Percentiles rank a stretch among this genome's conserved stretches.
Conservation (phyloP, 2,888 invertebrate species). For the Agriopis marginaria region DNA sequence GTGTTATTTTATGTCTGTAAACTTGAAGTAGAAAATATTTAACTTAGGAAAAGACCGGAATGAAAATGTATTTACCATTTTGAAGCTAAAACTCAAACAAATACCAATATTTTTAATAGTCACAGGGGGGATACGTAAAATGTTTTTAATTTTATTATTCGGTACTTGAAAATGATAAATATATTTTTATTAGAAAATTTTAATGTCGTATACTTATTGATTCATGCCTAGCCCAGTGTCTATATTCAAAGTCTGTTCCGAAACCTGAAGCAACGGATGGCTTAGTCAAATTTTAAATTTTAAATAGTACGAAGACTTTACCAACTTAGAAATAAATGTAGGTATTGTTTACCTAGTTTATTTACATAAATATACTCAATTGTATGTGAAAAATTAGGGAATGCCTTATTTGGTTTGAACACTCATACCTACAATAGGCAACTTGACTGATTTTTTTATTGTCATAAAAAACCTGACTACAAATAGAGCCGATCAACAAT, state of each 20-base stretch:
- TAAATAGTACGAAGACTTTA: constrained; percentile 38
- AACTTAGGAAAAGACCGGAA: constrained; percentile 53
- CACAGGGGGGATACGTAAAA: constrained; percentile 15
- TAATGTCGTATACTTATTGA: constrained; percentile 15
- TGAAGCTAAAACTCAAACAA: constrained; percentile 28
- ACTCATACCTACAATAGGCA: too few relatives aligned
- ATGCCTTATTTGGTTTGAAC: too few relatives aligned
- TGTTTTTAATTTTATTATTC: constrained; percentile 15
- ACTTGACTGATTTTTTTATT: too few relatives aligned
- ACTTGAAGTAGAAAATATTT: constrained; percentile 73
- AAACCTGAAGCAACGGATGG: constrained; percentile 36
- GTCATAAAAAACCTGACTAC: too few relatives aligned
- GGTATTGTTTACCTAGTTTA: background rate
- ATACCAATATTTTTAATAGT: constrained; percentile 10
- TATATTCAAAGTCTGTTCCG: constrained; percentile 28
- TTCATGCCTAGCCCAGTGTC: constrained; percentile 44
- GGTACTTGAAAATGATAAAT: constrained; percentile 18
- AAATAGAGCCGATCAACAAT: too few relatives aligned
- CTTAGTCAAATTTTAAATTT: constrained; percentile 36
- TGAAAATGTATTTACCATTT: constrained; percentile 45
- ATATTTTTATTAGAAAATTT: constrained; percentile 12
- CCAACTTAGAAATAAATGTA: constrained; percentile 17
- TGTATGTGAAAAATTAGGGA: too few relatives aligned
- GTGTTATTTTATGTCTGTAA: constrained; percentile 77
- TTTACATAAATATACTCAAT: background rate